phyloP scores from a whole-genome alignment of 2,113 vertebrate genomes.

The Crotalus helleri region DNA sequence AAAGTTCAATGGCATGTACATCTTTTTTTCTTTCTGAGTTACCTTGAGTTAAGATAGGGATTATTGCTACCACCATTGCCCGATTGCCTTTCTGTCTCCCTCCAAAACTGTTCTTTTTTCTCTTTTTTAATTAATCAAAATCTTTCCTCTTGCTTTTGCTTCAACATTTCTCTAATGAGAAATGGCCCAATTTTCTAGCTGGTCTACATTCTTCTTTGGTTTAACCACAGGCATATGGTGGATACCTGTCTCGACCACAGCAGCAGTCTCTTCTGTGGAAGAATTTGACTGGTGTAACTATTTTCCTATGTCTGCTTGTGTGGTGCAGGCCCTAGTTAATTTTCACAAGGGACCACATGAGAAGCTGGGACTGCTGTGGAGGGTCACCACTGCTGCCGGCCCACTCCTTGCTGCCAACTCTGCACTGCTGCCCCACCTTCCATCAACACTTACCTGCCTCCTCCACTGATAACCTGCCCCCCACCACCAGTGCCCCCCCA shows the following conservation, averaged over 20 bases:
- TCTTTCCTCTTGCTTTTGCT: background rate
- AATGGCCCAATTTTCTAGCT: background rate
- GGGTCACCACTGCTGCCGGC: background rate
- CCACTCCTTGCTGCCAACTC: background rate
- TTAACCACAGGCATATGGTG: background rate
- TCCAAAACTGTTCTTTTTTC: background rate
- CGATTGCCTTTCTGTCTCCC: background rate
- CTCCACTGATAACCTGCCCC: background rate
- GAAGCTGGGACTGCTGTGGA: background rate
- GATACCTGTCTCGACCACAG: background rate
- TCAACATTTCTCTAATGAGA: background rate
- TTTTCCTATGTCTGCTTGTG: background rate
- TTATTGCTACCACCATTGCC: background rate
- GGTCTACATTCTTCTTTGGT: background rate
- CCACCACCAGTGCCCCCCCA: background rate
- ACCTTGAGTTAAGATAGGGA: background rate
- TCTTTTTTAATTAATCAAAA: background rate
- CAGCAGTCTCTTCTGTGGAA: background rate
- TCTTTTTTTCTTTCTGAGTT: background rate
- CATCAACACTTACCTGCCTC: background rate
- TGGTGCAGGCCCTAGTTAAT: background rate
- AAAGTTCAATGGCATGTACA: background rate
- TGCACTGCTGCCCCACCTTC: background rate
- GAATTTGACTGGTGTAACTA: background rate
- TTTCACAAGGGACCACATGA: background rate